Percentiles rank a stretch among this genome's conserved stretches.
Conservation (phyloP, 1,140 invertebrate genomes). For the Drosophila lacertosa region DNA sequence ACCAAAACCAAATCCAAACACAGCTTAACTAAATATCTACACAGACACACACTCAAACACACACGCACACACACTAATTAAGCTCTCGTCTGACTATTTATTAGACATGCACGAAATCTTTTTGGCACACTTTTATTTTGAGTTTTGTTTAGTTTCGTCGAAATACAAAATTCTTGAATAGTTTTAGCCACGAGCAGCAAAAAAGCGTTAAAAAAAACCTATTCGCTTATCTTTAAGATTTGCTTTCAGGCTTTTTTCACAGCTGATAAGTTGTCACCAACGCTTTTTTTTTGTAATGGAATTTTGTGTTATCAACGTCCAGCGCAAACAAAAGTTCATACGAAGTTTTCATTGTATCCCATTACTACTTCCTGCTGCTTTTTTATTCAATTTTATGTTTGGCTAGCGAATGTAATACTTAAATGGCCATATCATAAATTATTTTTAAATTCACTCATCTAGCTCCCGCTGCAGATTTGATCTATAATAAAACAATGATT, state of each 20-base stretch:
- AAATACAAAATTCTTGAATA: conserved; percentile 3
- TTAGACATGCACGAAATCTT: conserved; percentile 18
- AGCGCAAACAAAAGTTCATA: background rate
- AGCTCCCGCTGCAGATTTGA: background rate
- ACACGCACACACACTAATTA: background rate
- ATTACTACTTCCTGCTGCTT: conserved; percentile 1
- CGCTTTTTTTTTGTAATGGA: conserved; percentile 39
- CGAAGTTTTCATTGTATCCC: conserved; percentile 11
- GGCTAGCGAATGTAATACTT: conserved; percentile 6
- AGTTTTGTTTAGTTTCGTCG: conserved; percentile 12
- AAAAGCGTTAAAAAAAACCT: background rate
- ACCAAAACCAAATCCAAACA: conserved; percentile 21
- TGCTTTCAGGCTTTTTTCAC: conserved; percentile 12
- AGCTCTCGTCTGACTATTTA: conserved; percentile 4
- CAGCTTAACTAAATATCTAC: conserved; percentile 14
- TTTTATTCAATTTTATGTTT: background rate
- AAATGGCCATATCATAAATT: conserved; percentile 17
- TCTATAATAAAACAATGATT: conserved; percentile 11
- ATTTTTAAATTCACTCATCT: background rate
- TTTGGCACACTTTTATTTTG: conserved; percentile 32
- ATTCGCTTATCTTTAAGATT: conserved; percentile 32
- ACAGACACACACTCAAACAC: conserved; percentile 1
- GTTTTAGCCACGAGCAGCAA: background rate
- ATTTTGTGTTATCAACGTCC: conserved; percentile 47
- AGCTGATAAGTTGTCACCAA: conserved; percentile 29